Base-by-base conservation (phyloP, 2,113 vertebrate genomes). In the Syngnathus scovelli region DNA sequence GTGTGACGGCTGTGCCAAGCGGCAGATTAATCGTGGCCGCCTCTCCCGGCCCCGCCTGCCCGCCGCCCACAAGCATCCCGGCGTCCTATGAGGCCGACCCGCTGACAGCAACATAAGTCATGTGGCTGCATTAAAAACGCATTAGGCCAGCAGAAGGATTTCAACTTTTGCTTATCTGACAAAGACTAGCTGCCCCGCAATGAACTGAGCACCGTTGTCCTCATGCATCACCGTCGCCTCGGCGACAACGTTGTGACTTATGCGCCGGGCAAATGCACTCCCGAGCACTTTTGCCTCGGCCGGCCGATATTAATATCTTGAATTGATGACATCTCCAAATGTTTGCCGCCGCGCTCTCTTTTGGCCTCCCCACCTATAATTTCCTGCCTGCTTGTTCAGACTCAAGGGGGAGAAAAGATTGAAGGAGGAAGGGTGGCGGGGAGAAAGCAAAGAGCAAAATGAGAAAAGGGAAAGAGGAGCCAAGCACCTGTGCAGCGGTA, bases 21-120 rank as follows among this genome's bases (percentile, higher is more conserved):
- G 37, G 3, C 21, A 27, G 77, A 90, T 90, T 86, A 80, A 88
- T 89, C 85, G 86, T 68, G 78, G 78, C 79, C 67, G 82, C 77
- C 79, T 86, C 76, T 75, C 52, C 59, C 16, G 54, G 72, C 79
- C 79, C 78, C 70, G 27, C 27, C 27, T 71, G 74, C 78, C 77
- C 64, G 67, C 80, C 78, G 66, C 87, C 84, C 81, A 82, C 83
- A 52, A 76, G 65, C 76, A 73, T 82, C 85, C 70, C 54, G 68
- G 71, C 82, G 73, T 86, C 84, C 86, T 76, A 54, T 39, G 82
- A 84, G 76, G 77, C 82, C 75, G 37, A 7, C 7, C 33, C 9
- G 58, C 78, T 88, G 90, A 91, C 88, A 89, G 87, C 75, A 86
- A 83, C 88, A 92, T 91, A 91, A 90, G 87, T 91, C 90, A 91